Base-by-base conservation (phyloP, 2,888 invertebrate species). In the Pammene aurita region DNA sequence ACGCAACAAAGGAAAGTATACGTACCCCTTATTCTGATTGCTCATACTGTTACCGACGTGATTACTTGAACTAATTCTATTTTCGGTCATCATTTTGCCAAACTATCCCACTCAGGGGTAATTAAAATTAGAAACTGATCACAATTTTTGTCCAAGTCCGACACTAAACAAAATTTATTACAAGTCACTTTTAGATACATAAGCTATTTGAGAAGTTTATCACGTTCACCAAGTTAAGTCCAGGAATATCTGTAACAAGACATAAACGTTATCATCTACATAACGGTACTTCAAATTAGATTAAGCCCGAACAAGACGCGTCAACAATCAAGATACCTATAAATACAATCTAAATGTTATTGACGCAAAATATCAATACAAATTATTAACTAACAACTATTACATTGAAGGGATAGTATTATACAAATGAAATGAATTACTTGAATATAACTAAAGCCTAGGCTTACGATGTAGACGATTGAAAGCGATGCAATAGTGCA, bases 81-180 rank as follows among this genome's bases (percentile, higher is more conserved):
- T 95, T 93, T 95, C 95, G 84, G 95, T 95, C 95, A 95, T 96
- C 95, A 95, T 96, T 89, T 93, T 93, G 89, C 83, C 86, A 88
- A 86, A 85, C 81, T 82, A 84, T 85, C 85, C 89, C 89, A 83
- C 82, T 61, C 81, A 85, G 87, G 89, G 91, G 87, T 77, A 84
- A 88, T 88, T 88, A 87, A 88, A 89, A 89, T 89, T 89, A 91
- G 88, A 92, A 89, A 90, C 90, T 88, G 87, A 88, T 81, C 84
- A 82, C 88, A 89, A 83, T 87, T 83, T 88, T 87, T 87, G 85
- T 88, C 86, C 80, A 84, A 89, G 86, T 89, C 85, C 84, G 85
- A 86, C 89, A 89, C 90, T 86, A 89, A 89, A 90, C 83, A 89
- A 90, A 86, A 90, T 91, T 91, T 86, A 90, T 87, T 83, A 87